Percentiles rank a stretch among this genome's conserved stretches.
Conservation (phyloP, 2,113 vertebrate species). For the Propithecus coquereli region DNA sequence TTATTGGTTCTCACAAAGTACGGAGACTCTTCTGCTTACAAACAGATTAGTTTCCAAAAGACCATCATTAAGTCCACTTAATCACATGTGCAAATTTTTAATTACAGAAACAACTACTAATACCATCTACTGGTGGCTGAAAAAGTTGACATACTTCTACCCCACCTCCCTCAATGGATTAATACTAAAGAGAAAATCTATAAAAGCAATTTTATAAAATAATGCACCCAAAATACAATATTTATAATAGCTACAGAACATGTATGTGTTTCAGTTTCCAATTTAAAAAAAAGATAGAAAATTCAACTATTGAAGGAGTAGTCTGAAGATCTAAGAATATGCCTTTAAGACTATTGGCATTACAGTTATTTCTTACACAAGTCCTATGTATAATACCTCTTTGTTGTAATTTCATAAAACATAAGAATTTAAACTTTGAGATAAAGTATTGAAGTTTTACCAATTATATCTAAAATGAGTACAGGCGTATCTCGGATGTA, state of each 20-base stretch:
- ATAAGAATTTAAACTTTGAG: not conserved
- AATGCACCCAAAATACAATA: not conserved
- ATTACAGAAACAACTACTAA: not conserved
- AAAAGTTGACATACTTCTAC: not conserved
- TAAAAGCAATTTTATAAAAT: slow-evolving; percentile 28
- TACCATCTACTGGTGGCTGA: not conserved
- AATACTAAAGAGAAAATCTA: slow-evolving; percentile 32
- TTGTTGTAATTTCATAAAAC: not conserved
- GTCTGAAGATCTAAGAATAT: not conserved
- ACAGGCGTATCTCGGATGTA: not conserved
- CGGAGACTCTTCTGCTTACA: not conserved
- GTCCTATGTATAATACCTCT: not conserved
- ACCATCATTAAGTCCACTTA: not conserved
- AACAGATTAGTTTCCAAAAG: not conserved
- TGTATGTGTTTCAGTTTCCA: not conserved
- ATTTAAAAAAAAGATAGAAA: not conserved
- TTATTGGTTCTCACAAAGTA: not conserved
- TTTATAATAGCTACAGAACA: slow-evolving; percentile 12
- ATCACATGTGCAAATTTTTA: not conserved
- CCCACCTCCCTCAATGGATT: not conserved
- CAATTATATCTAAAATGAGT: slow-evolving; percentile 22
- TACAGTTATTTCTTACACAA: not conserved
- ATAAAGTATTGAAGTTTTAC: not conserved
- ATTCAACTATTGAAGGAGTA: slow-evolving; percentile 11
- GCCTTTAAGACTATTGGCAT: not conserved